A percentile compares a stretch with the other conserved stretches of the same genome.
Conservation (phyloP, 2,888 invertebrate genomes). For the Lithophane leautieri region DNA sequence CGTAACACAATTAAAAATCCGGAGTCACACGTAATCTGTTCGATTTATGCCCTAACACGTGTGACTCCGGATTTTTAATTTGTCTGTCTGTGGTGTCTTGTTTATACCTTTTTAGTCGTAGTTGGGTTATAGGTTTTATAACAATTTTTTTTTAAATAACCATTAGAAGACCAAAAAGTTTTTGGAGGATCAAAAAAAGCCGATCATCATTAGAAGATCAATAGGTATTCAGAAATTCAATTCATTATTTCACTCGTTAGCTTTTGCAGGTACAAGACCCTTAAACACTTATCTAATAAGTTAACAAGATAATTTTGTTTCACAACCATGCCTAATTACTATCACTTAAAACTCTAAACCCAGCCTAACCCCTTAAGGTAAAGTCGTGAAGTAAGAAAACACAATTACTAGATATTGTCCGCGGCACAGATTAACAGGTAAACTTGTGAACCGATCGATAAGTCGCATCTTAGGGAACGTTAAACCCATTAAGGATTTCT, state of each 20-base stretch:
- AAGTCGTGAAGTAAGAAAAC: constrained; percentile 58
- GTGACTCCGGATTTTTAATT: too few species aligned
- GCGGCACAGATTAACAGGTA: constrained; percentile 63
- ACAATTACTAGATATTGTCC: constrained; percentile 59
- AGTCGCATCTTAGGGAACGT: constrained; percentile 65
- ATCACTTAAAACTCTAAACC: constrained; percentile 28
- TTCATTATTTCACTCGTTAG: background rate
- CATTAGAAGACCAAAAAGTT: too few species aligned
- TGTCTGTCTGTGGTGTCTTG: too few species aligned
- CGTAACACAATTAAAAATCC: too few species aligned
- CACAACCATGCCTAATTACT: constrained; percentile 33
- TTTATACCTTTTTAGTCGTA: too few species aligned
- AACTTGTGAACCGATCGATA: constrained; percentile 71
- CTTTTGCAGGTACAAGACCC: background rate
- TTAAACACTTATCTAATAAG: background rate
- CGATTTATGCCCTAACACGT: too few species aligned
- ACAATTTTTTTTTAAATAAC: too few species aligned
- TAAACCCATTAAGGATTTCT: constrained; percentile 73
- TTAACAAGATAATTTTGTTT: background rate
- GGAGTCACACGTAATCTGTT: too few species aligned
- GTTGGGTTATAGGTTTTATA: too few species aligned
- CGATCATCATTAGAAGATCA: background rate
- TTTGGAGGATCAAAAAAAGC: background rate
- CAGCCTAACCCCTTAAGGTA: constrained; percentile 21
- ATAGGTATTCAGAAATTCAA: background rate